Conservation (phyloP, 2,888 invertebrate species). For the Odontomyia ornata region DNA sequence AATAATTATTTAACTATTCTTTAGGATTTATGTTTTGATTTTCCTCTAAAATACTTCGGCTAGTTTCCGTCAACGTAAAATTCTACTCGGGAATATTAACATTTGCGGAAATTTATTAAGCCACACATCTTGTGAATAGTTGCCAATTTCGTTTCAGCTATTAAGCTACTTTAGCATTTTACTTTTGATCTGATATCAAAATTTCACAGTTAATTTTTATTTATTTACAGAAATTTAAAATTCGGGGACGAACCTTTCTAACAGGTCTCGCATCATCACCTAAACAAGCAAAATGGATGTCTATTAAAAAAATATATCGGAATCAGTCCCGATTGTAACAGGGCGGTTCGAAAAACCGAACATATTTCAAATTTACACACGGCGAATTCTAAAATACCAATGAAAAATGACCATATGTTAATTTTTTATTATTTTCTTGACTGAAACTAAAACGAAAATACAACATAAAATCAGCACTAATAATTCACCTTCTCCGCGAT, state of each 20-base stretch:
- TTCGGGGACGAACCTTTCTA: slow-evolving; percentile 27
- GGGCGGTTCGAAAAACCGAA: slow-evolving; percentile 14
- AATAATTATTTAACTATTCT: too few species aligned
- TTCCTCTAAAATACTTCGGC: too few species aligned
- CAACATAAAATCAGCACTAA: slow-evolving; percentile 6
- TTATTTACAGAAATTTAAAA: slow-evolving; percentile 20
- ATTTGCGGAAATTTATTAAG: too few species aligned
- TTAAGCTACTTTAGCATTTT: too few species aligned
- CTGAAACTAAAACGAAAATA: slow-evolving; percentile 34
- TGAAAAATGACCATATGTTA: slow-evolving; percentile 34
- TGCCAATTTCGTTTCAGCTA: too few species aligned
- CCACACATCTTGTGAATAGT: too few species aligned
- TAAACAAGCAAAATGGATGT: slow-evolving; percentile 32
- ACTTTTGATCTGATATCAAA: background rate
- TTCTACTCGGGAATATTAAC: too few species aligned
- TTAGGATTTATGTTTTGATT: too few species aligned
- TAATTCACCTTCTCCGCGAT: too few species aligned
- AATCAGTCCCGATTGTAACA: slow-evolving; percentile 10
- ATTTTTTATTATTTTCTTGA: slow-evolving; percentile 34
- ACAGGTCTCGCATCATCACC: slow-evolving; percentile 27
- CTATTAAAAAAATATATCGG: slow-evolving; percentile 4
- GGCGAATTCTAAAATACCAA: slow-evolving; percentile 11
- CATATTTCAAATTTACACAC: slow-evolving; percentile 16
- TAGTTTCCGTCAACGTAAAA: too few species aligned
- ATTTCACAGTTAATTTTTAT: too few species aligned